Evolutionary conservation across 2,888 invertebrate species (phyloP), one percentile per base, ranked within the genome.

Genomic region (Nematopogon swammerdamellus): DNA sequence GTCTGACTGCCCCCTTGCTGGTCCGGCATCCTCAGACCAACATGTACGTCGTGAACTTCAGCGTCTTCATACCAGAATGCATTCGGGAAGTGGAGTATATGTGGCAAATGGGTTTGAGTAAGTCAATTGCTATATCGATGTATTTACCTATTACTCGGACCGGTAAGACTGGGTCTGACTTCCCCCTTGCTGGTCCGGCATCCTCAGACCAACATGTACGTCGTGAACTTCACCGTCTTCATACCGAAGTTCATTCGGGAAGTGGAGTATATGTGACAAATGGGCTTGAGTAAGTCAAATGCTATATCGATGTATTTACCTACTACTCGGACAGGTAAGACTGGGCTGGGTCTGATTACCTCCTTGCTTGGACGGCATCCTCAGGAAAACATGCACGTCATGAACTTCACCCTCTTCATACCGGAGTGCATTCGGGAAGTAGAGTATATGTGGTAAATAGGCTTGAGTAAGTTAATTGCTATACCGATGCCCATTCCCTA

Each of bases 51-150:
- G 80, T 91, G 1, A 88, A 92, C 67, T 89, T 92, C 58, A 89
- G 91, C 65, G 77, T 84, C 2, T 87, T 84, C 48, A 85, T 91
- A 48, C 70, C 74, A 1, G 88, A 89, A 68, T 83, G 90, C 47
- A 88, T 92, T 44, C 80, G 87, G 53, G 94, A 94, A 72, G 84
- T 91, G 0, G 91, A 92, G 62, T 87, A 89, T 59, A 89, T 93
- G 84, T 85, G 86, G 69, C 90, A 90, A 65, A 72, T 92, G 52
- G 83, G 84, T 36, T 70, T 92, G 46, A 70, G 85, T 85, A 67
- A 70, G 71, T 65, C 49, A n/a, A 19, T 14, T n/a, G n/a, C n/a
- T n/a, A n/a, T n/a, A n/a, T n/a, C n/a, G 36, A 18, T 19, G 44
- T n/a, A n/a, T n/a, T n/a, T n/a, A n/a, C n/a, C n/a, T n/a, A n/a